Base-by-base conservation (phyloP, 2,888 invertebrate species). In the Oscheius sp. region DNA sequence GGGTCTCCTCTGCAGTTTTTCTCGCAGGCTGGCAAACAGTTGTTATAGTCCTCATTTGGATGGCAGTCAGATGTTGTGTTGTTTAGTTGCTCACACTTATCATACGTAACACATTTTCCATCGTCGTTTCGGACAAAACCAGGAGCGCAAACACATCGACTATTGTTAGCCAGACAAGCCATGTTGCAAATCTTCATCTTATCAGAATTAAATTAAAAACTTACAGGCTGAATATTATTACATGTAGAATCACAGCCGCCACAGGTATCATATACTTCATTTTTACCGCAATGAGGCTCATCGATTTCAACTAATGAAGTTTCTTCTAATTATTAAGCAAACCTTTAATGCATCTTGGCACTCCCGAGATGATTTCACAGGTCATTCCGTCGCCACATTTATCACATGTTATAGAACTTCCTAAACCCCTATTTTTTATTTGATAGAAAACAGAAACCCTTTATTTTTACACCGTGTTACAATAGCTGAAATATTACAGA, bases 61-160 rank as follows among this genome's bases (percentile, higher is more conserved):
- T 20, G 33, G 33, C 63, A 64, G 26, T 12, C 17, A 26, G 30
- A 38, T n/a, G 32, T 51, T 6, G 33, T 33, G 9, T 59, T 44
- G 26, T n/a, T 30, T n/a, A 26, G n/a, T 22, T 59, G 22, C 4
- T 38, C 26, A 50, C 67, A 67, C 22, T 33, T 44, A 8, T 57
- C 33, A 24, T 59, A 32, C 17, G 49, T 22, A 20, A 67, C 67
- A 30, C 67, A 67, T 33, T 64, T 36, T 1, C 57, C 49, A 2
- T 57, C 30, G 20, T 54, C 26, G 6, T 56, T 36, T 17, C 67
- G 30, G 26, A 67, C 67, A 30, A 59, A 54, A 30, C 66, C 66
- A n/a, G 30, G 30, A 17, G 41, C 54, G 32, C 66, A 66, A 33
- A 56, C 56, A 44, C 66, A 66, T 56, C 36, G 32, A 17, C 41